Evolutionary conservation across 2,113 vertebrate genomes (phyloP).

Genomic region (Arizona elegans): DNA sequence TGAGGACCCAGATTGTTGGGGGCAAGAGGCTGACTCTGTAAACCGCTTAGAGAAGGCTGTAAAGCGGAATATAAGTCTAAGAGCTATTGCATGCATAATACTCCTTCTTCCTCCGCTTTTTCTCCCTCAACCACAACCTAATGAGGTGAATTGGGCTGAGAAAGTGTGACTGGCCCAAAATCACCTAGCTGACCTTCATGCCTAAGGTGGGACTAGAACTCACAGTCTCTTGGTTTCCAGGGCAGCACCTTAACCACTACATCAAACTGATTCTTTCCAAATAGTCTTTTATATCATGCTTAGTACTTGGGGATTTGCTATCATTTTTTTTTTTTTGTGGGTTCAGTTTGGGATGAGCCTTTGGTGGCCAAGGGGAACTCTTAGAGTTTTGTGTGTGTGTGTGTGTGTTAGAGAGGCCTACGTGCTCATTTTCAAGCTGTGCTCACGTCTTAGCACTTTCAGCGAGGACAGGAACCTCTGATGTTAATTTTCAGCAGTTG

Average conservation of each 20-base stretch:
- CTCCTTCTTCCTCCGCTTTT: background rate
- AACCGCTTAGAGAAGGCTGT: no score
- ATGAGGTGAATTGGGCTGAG: background rate
- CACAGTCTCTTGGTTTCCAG: background rate
- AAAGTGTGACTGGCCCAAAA: background rate
- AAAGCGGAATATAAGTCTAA: no score
- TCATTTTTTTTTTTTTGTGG: background rate
- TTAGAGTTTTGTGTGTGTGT: background rate
- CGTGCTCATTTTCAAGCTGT: no score
- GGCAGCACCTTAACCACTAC: background rate
- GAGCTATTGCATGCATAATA: no score
- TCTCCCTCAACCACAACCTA: background rate
- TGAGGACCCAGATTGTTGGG: no score
- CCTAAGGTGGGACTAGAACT: background rate
- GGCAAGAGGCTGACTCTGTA: no score
- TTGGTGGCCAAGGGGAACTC: background rate
- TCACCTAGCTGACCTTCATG: background rate
- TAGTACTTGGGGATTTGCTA: background rate
- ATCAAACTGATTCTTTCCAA: background rate
- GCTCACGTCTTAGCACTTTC: background rate
- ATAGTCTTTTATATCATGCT: background rate
- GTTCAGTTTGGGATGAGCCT: background rate
- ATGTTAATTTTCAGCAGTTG: background rate
- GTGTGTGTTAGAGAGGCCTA: background rate
- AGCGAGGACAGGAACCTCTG: background rate